Evolutionary conservation across 1,140 invertebrate genomes (phyloP), one percentile per base, ranked within the genome.

Genomic region (Drosophila pachea): DNA sequence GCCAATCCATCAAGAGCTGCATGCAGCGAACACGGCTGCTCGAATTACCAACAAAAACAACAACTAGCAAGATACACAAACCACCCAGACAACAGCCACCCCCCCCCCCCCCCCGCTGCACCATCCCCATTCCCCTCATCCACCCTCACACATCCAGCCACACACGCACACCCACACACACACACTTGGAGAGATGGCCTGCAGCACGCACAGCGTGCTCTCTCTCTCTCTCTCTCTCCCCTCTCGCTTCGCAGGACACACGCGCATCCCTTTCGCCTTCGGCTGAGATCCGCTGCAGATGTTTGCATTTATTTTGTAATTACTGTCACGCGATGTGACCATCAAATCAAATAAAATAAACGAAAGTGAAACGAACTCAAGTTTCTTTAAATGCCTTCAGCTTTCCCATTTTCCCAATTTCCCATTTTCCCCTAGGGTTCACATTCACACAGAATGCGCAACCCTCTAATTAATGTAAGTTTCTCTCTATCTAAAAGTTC

Each of bases 291-390:
- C 56, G 64, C 29, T 75, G 78, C 78, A 82, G 78, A 83, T 83
- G 78, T 78, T 84, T 83, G 79, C 78, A 83, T 83, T 83, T 83
- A 84, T 83, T 82, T 84, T 78, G 78, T 83, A 83, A 83, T 83
- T 83, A 83, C 79, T 83, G 78, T 83, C 78, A 83, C 78, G 78
- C 78, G 84, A 83, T 84, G 78, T 68, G 79, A 75, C 78, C 78
- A 83, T 84, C 78, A 84, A 84, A 84, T 84, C 75, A 83, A 83
- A 83, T 83, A 78, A 83, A 78, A 83, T 61, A 77, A 78, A 75
- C 49, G 69, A 63, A 58, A 66, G 52, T 61, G 58, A 53, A 54
- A 55, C 48, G 38, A 42, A 68, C 55, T 59, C 47, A 40, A 69
- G 38, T 69, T 65, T 58, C 63, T 36, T 56, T 31, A 65, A 65